Conservation (phyloP, 2,113 vertebrate genomes). For the Leucopternis melanops region DNA sequence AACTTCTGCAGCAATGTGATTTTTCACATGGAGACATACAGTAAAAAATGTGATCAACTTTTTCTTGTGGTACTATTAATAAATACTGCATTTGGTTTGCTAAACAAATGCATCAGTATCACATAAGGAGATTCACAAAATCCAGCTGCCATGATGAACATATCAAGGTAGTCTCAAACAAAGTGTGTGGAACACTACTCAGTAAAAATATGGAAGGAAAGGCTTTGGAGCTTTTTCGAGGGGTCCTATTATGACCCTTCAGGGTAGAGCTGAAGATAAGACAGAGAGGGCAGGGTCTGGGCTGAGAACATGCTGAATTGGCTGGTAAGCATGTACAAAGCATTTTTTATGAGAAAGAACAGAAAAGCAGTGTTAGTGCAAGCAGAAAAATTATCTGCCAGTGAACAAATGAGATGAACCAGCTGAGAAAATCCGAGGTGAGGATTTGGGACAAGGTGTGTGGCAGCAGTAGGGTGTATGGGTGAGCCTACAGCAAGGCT, state of each 20-base stretch:
- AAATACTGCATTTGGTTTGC: neutral
- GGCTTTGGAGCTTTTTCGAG: neutral
- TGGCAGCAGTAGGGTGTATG: neutral
- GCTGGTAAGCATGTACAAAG: neutral
- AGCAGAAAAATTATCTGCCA: neutral
- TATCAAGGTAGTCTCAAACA: neutral
- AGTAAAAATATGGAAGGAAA: neutral
- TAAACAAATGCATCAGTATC: neutral
- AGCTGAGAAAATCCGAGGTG: neutral
- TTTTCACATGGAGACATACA: neutral
- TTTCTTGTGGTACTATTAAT: neutral
- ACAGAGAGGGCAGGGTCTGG: neutral
- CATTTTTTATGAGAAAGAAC: neutral
- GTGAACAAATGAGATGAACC: neutral
- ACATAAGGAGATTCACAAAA: neutral
- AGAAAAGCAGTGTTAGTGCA: neutral
- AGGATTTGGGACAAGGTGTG: neutral
- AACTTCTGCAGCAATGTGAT: neutral
- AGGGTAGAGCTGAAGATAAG: neutral
- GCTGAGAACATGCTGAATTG: neutral
- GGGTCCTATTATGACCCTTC: neutral
- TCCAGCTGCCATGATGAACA: neutral
- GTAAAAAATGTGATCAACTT: neutral
- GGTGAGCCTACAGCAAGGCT: neutral
- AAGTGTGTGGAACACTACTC: neutral